Evolutionary conservation across 2,888 invertebrate genomes (phyloP).

Genomic region (Heliconius cydno): DNA sequence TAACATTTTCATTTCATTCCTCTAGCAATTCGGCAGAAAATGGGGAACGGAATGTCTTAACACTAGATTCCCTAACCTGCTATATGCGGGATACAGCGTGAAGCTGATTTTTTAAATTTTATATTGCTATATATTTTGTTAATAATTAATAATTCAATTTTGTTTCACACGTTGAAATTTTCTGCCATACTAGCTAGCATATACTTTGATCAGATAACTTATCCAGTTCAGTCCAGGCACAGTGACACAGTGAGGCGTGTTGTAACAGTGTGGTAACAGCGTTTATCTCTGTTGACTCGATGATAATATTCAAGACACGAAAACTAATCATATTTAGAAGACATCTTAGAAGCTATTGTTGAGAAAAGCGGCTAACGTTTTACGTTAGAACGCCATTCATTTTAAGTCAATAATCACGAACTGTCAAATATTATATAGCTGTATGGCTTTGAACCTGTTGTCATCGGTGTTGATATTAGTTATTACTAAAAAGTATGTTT

Average conservation of each 20-base stretch:
- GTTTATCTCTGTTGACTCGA: constrained; percentile 59
- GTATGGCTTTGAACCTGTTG: not conserved
- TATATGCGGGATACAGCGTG: no score
- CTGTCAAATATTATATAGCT: not conserved
- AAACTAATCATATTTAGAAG: constrained; percentile 38
- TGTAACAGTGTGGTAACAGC: constrained; percentile 64
- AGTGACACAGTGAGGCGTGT: constrained; percentile 66
- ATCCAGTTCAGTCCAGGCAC: constrained; percentile 58
- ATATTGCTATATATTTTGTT: no score
- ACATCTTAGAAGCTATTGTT: constrained; percentile 35
- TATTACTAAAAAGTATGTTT: not conserved
- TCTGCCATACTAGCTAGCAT: constrained; percentile 8
- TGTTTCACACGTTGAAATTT: not conserved
- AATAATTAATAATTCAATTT: not conserved
- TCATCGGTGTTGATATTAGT: not conserved
- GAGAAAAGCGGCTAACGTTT: constrained; percentile 20
- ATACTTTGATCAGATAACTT: constrained; percentile 58
- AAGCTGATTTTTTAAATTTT: no score
- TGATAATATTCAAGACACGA: constrained; percentile 43
- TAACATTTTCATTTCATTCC: no score
- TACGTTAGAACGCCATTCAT: not conserved
- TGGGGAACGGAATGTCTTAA: no score
- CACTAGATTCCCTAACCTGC: no score
- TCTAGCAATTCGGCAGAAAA: no score
- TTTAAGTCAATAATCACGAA: constrained; percentile 6